phyloP scores from a whole-genome alignment of 2,113 vertebrate species.

The Mesocricetus auratus region DNA sequence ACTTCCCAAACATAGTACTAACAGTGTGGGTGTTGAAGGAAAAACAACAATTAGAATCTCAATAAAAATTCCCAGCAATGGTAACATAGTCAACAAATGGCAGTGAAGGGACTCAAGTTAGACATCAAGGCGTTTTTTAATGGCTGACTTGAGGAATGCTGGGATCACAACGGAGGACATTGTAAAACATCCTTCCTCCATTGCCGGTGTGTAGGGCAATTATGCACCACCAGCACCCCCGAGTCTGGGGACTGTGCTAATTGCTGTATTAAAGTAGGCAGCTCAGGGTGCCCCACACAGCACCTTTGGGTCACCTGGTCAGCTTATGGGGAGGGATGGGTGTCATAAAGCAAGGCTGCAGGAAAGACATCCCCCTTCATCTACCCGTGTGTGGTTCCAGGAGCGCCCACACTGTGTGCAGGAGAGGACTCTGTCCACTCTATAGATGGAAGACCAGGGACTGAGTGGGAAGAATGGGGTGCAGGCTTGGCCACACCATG shows the following conservation, averaged over 20 bases:
- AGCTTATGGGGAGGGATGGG: no score
- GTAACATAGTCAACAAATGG: background rate
- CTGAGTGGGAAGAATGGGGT: background rate
- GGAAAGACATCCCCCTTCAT: background rate
- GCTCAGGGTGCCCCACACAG: accelerated
- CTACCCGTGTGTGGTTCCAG: no score
- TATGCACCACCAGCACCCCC: no score
- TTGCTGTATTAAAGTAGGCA: accelerated
- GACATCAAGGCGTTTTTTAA: accelerated
- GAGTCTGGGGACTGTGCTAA: background rate
- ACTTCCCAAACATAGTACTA: constrained; percentile 55
- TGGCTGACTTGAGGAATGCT: background rate
- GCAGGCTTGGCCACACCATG: no score
- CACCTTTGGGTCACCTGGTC: background rate
- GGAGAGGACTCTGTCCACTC: no score
- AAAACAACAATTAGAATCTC: constrained; percentile 51
- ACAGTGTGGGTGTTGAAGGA: background rate
- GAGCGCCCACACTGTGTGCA: background rate
- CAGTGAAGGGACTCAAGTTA: background rate
- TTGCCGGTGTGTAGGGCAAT: accelerated
- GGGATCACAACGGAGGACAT: no score
- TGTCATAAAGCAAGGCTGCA: background rate
- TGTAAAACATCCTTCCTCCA: background rate
- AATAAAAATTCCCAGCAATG: background rate
- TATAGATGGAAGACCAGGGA: background rate